Conservation (phyloP, 2,888 invertebrate species). For the Nomada ruficornis region DNA sequence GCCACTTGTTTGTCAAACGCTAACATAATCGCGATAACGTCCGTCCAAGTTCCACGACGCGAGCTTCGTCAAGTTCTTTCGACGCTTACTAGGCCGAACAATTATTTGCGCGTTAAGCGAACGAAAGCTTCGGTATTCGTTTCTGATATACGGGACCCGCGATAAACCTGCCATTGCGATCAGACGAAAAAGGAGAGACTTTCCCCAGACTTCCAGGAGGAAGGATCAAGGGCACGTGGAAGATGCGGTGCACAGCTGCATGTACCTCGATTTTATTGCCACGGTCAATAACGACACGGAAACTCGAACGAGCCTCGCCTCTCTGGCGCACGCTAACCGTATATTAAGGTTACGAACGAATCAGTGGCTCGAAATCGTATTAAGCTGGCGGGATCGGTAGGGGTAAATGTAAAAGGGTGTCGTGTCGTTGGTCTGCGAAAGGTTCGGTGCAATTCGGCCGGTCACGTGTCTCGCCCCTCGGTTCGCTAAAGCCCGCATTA, state of each 20-base stretch:
- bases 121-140: too few species aligned
- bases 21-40: not conserved
- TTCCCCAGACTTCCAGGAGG: not conserved
- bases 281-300: slow-evolving; percentile 39
- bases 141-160: too few species aligned
- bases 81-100: too few species aligned
- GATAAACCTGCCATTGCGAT: too few species aligned
- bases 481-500: too few species aligned
- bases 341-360: slow-evolving; percentile 15
- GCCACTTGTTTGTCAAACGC: not conserved
- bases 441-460: not conserved
- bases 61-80: too few species aligned
- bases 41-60: not conserved
- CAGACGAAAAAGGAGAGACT: not conserved
- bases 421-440: not conserved
- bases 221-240: slow-evolving; percentile 19
- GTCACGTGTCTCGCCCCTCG: slow-evolving; percentile 7
- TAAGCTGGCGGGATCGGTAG: slow-evolving; percentile 8
- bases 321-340: not conserved
- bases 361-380: slow-evolving; percentile 16
- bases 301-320: slow-evolving; percentile 12
- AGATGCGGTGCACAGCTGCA: not conserved
- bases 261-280: slow-evolving; percentile 21
- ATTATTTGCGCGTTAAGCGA: too few species aligned
- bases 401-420: slow-evolving; percentile 1